phyloP scores from a whole-genome alignment of 2,797 vertebrate genomes.

The Diplodus sargus region DNA sequence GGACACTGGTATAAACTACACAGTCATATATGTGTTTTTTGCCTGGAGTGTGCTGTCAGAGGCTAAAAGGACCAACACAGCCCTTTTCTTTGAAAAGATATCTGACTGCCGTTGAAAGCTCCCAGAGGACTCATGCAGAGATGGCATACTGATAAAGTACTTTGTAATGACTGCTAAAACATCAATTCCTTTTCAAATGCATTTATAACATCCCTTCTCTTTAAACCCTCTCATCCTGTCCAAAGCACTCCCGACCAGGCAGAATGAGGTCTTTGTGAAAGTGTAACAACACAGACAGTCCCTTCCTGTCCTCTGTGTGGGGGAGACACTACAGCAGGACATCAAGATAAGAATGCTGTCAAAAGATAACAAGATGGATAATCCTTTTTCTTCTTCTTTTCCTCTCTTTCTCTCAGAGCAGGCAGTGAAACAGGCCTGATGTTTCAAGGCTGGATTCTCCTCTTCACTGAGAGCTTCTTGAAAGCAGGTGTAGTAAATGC shows the following conservation, averaged over 20 bases:
- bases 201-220: slow-evolving; percentile 60
- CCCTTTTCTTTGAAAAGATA: slow-evolving; percentile 58
- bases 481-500: slow-evolving; percentile 75
- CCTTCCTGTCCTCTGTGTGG: slow-evolving; percentile 73
- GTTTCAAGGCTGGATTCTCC: slow-evolving; percentile 57
- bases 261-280: slow-evolving; percentile 72
- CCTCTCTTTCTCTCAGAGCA: slow-evolving; percentile 19
- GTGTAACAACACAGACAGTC: slow-evolving; percentile 71
- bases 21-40: slow-evolving; percentile 27
- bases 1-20: slow-evolving; percentile 50
- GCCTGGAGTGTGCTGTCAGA: slow-evolving; percentile 25
- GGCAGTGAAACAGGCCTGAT: slow-evolving; percentile 49
- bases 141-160: slow-evolving; percentile 58
- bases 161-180: slow-evolving; percentile 71
- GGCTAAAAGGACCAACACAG: slow-evolving; percentile 15
- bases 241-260: slow-evolving; percentile 52
- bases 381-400: slow-evolving; percentile 53
- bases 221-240: slow-evolving; percentile 68
- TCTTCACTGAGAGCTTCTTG: slow-evolving; percentile 58
- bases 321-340: slow-evolving; percentile 71
- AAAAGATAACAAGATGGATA: slow-evolving; percentile 78
- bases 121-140: slow-evolving; percentile 51
- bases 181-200: slow-evolving; percentile 78
- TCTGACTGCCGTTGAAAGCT: slow-evolving; percentile 60
- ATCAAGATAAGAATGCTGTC: slow-evolving; percentile 82